phyloP scores from a whole-genome alignment of 2,797 vertebrate genomes.

The Adelosebastes latens region DNA sequence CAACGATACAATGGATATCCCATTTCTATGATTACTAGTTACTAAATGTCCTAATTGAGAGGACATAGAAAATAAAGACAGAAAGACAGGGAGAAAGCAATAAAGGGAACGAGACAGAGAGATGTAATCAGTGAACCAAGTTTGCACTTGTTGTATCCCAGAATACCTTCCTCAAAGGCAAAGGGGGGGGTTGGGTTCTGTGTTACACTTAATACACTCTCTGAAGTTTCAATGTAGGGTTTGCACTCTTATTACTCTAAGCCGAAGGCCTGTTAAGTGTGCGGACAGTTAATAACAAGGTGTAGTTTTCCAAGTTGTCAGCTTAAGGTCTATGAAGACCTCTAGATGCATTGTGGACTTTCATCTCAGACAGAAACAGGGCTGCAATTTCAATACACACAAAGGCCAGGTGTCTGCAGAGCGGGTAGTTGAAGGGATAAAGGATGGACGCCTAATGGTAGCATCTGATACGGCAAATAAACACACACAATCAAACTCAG shows the following conservation, averaged over 20 bases:
- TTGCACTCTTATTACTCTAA: conserved; percentile 84
- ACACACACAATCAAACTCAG: conserved; percentile 66
- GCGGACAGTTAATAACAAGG: conserved; percentile 84
- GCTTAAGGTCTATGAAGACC: conserved; percentile 82
- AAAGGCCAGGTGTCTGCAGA: conserved; percentile 80
- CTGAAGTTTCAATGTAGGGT: conserved; percentile 79
- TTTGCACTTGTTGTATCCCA: conserved; percentile 81
- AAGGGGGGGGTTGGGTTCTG: conserved; percentile 53
- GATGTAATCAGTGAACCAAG: conserved; percentile 79
- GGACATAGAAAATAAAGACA: conserved; percentile 45
- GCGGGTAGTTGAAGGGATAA: conserved; percentile 75
- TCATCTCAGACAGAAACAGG: conserved; percentile 80
- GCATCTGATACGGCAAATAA: conserved; percentile 68
- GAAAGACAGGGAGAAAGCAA: conserved; percentile 60
- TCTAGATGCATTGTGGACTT: conserved; percentile 77
- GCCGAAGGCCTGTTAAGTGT: conserved; percentile 81
- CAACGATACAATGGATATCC: conserved; percentile 27
- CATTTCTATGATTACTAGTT: conserved; percentile 43
- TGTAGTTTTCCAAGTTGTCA: conserved; percentile 79
- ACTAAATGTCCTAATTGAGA: conserved; percentile 64
- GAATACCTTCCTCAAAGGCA: conserved; percentile 78
- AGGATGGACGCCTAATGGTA: conserved; percentile 66
- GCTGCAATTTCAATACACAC: conserved; percentile 77
- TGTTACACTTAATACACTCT: conserved; percentile 76
- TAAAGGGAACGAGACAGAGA: conserved; percentile 63